Evolutionary conservation across 2,113 vertebrate species (phyloP).

Genomic region (Erinaceus europaeus): DNA sequence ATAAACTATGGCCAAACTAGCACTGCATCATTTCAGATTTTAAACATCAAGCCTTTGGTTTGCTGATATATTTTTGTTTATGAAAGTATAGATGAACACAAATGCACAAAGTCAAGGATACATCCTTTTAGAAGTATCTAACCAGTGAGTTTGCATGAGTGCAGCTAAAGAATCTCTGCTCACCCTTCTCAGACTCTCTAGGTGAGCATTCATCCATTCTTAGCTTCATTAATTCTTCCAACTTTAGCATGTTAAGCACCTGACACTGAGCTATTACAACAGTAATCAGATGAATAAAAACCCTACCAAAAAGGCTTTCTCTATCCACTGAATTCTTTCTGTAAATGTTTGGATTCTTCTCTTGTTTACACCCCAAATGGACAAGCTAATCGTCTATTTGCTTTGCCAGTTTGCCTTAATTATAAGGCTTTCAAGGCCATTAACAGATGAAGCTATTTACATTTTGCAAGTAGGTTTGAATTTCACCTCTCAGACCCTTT

Average conservation of each 20-base stretch:
- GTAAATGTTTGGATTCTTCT: slow-evolving; percentile 22
- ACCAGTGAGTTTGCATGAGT: neutral
- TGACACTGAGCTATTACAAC: too few relatives aligned
- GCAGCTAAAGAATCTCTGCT: neutral
- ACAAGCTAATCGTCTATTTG: slow-evolving; percentile 60
- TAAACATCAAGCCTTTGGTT: slow-evolving; percentile 48
- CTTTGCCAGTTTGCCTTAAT: slow-evolving; percentile 52
- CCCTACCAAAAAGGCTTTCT: neutral
- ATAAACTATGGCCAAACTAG: slow-evolving; percentile 64
- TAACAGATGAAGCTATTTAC: slow-evolving; percentile 38
- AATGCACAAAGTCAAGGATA: slow-evolving; percentile 32
- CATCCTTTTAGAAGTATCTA: slow-evolving; percentile 40
- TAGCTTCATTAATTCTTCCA: neutral
- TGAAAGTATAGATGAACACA: slow-evolving; percentile 38
- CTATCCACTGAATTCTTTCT: neutral
- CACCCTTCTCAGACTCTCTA: neutral
- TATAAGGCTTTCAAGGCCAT: slow-evolving; percentile 38
- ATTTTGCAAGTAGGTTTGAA: neutral
- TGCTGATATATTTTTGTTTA: slow-evolving; percentile 66
- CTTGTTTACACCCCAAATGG: slow-evolving; percentile 39
- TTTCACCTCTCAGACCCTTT: neutral
- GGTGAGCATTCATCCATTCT: neutral
- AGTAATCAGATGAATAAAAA: neutral
- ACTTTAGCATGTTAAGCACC: neutral
- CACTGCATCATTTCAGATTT: slow-evolving; percentile 53